Conservation (phyloP, 2,888 invertebrate genomes). For the Mythimna vitellina region DNA sequence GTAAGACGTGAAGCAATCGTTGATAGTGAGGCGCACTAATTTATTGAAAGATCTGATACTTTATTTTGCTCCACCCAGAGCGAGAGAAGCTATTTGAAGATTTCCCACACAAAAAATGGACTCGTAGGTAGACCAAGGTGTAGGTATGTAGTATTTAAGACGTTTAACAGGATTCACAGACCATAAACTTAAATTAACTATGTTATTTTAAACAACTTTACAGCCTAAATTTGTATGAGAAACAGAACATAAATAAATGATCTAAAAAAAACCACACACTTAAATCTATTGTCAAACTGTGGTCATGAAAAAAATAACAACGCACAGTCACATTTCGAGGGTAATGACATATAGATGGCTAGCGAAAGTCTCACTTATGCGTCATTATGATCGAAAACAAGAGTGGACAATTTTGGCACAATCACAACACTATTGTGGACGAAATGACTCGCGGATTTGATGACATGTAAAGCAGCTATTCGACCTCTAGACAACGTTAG, state of each 20-base stretch:
- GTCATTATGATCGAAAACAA: constrained; percentile 63
- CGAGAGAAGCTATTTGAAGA: too few species aligned
- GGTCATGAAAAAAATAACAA: constrained; percentile 34
- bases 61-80: too few species aligned
- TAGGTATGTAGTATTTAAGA: neutral
- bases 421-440: constrained; percentile 52
- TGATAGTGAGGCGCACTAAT: too few species aligned
- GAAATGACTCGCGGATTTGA: constrained; percentile 36
- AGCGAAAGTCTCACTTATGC: constrained; percentile 66
- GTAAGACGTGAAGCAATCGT: too few species aligned
- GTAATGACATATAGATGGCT: constrained; percentile 67
- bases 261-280: constrained; percentile 30
- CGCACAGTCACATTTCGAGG: constrained; percentile 41
- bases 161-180: neutral
- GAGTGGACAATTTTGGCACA: constrained; percentile 64
- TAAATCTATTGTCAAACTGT: constrained; percentile 43
- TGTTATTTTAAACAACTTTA: neutral
- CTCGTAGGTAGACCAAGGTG: neutral
- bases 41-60: too few species aligned
- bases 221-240: constrained; percentile 15
- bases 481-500: constrained; percentile 4
- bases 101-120: too few species aligned
- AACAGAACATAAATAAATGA: constrained; percentile 14
- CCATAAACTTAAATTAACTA: neutral
- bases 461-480: constrained; percentile 16